A percentile compares a stretch with the other conserved stretches of the same genome.
Evolutionary conservation across 1,140 invertebrate species (phyloP).

Genomic region (Brachionus asplanchnoidis): DNA sequence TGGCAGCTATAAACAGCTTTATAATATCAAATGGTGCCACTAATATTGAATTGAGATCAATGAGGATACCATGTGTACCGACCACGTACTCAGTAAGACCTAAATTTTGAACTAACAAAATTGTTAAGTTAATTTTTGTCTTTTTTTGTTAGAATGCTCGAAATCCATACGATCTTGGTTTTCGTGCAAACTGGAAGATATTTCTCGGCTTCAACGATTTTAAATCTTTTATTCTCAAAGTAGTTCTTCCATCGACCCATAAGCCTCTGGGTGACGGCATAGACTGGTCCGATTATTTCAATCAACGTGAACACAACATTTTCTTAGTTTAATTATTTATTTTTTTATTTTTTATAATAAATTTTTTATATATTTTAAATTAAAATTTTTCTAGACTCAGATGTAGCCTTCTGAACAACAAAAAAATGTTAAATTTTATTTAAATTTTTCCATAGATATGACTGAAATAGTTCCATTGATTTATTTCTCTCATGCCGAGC

Average conservation of each 20-base stretch:
- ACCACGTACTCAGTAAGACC: background rate
- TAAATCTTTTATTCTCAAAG: conserved; percentile 63
- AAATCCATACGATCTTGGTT: conserved; percentile 85
- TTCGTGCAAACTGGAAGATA: conserved; percentile 75
- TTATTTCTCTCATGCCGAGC: conserved; percentile 30
- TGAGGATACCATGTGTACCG: background rate
- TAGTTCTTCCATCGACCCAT: conserved; percentile 76
- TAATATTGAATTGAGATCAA: conserved; percentile 9
- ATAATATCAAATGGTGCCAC: conserved; percentile 10
- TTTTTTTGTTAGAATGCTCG: conserved; percentile 61
- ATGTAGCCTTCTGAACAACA: background rate
- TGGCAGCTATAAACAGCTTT: background rate
- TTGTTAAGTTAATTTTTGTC: background rate
- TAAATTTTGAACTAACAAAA: background rate
- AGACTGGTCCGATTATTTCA: conserved; percentile 62
- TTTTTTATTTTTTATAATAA: background rate
- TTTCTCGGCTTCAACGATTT: conserved; percentile 74
- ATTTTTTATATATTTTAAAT: background rate
- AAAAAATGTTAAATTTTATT: background rate
- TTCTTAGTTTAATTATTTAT: conserved; percentile 17
- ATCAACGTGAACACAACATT: background rate
- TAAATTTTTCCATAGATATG: background rate
- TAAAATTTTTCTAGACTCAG: background rate
- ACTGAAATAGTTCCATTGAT: conserved; percentile 11
- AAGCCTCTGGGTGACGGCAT: conserved; percentile 72